phyloP scores from a whole-genome alignment of 2,797 vertebrate species.

The Crocodylus rhombifer region DNA sequence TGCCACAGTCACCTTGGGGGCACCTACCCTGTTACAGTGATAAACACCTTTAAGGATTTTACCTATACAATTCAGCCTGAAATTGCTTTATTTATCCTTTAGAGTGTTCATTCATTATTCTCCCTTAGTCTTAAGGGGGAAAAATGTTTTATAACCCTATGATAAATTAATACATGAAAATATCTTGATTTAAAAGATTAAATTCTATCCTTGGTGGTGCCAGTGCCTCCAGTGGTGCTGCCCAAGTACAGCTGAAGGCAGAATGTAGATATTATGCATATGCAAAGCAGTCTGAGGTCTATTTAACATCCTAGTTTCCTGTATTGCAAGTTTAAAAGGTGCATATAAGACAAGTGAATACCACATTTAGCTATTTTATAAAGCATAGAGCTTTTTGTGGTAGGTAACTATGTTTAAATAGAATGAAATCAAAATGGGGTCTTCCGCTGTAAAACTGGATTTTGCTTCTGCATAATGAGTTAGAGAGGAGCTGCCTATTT shows the following conservation, averaged over 20 bases:
- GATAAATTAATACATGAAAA: not conserved
- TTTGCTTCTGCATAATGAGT: not conserved
- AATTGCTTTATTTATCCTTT: not conserved
- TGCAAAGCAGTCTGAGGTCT: not conserved
- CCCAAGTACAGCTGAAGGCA: not conserved
- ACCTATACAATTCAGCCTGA: not conserved
- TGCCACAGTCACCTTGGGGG: too few relatives aligned
- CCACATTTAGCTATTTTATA: not conserved
- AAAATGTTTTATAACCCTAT: not conserved
- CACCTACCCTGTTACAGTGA: too few relatives aligned
- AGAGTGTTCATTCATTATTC: not conserved
- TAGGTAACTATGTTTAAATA: not conserved
- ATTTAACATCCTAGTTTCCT: not conserved
- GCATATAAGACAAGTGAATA: not conserved
- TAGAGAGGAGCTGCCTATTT: not conserved
- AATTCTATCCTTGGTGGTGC: not conserved
- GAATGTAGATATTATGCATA: not conserved
- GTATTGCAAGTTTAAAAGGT: not conserved
- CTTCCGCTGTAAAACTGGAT: not conserved
- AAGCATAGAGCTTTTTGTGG: not conserved
- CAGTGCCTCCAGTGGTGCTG: rapidly evolving
- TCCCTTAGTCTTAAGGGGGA: too few relatives aligned
- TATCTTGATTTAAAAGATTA: rapidly evolving
- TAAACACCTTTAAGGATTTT: not conserved
- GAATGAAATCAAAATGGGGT: not conserved